phyloP scores from a whole-genome alignment of 2,888 invertebrate genomes.

The Parnassius orleans region DNA sequence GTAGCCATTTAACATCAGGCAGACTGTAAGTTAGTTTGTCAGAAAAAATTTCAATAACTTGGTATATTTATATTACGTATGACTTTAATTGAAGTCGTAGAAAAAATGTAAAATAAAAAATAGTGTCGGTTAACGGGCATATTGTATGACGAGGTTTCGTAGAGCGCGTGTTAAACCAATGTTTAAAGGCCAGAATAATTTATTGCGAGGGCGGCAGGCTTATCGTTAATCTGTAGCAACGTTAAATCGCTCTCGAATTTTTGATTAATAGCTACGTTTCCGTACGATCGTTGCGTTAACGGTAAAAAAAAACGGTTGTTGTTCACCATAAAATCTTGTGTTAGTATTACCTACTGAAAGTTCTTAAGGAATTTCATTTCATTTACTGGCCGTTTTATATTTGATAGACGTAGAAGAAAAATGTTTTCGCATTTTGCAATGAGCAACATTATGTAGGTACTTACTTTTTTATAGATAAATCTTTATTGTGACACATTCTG shows the following conservation, averaged over 20 bases:
- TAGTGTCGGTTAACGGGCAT: constrained; percentile 17
- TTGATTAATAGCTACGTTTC: constrained; percentile 56
- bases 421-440: too few relatives aligned
- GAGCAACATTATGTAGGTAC: too few relatives aligned
- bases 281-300: constrained; percentile 43
- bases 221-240: constrained; percentile 55
- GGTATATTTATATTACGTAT: constrained; percentile 10
- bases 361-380: constrained; percentile 12
- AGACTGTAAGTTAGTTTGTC: too few relatives aligned
- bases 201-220: constrained; percentile 48
- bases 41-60: constrained; percentile 4
- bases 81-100: constrained; percentile 1
- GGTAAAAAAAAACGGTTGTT: constrained; percentile 15
- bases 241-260: constrained; percentile 55
- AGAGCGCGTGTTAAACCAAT: constrained; percentile 34
- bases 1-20: too few relatives aligned
- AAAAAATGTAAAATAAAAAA: constrained; percentile 2
- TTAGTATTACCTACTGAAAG: constrained; percentile 14
- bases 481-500: too few relatives aligned
- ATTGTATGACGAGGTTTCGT: constrained; percentile 24
- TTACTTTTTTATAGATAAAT: too few relatives aligned
- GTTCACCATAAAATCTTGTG: constrained; percentile 24
- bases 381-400: constrained; percentile 11
- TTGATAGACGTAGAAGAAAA: constrained; percentile 1
- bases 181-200: constrained; percentile 44